Evolutionary conservation across 2,888 invertebrate genomes (phyloP).

Genomic region (Drosophila mimetica): DNA sequence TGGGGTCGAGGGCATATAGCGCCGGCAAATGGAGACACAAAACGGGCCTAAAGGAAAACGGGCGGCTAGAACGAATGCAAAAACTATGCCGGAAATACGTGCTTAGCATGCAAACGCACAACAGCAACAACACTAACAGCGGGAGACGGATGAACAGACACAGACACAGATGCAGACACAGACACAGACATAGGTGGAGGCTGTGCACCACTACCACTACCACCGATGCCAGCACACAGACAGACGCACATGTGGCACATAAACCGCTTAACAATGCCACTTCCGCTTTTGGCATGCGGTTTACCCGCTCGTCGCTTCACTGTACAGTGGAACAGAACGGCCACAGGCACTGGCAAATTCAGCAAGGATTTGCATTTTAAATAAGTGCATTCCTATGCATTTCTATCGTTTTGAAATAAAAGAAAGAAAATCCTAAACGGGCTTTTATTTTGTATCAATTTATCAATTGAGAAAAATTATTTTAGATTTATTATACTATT

Average conservation of each 20-base stretch:
- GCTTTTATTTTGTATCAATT: too few species aligned
- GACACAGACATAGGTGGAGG: constrained; percentile 5
- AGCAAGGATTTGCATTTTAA: neutral
- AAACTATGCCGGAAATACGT: constrained; percentile 79
- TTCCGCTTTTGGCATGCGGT: constrained; percentile 79
- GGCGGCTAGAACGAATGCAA: constrained; percentile 54
- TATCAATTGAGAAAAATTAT: too few species aligned
- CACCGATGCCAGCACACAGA: too few species aligned
- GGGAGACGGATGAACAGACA: constrained; percentile 38
- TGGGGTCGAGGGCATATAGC: constrained; percentile 18
- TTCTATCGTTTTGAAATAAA: too few species aligned
- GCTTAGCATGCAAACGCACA: constrained; percentile 58
- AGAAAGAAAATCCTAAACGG: neutral
- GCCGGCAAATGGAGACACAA: constrained; percentile 26
- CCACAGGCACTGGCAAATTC: neutral
- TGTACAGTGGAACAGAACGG: constrained; percentile 24
- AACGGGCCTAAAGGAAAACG: constrained; percentile 23
- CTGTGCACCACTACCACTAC: too few species aligned
- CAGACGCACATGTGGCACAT: constrained; percentile 46
- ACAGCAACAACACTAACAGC: neutral
- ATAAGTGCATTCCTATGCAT: too few species aligned
- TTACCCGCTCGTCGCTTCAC: constrained; percentile 56
- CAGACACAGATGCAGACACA: constrained; percentile 3
- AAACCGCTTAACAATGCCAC: constrained; percentile 81
- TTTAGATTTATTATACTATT: too few species aligned